Evolutionary conservation across 92 coral and sea anemone genomes (phyloP).

Genomic region (Bergia sp.): DNA sequence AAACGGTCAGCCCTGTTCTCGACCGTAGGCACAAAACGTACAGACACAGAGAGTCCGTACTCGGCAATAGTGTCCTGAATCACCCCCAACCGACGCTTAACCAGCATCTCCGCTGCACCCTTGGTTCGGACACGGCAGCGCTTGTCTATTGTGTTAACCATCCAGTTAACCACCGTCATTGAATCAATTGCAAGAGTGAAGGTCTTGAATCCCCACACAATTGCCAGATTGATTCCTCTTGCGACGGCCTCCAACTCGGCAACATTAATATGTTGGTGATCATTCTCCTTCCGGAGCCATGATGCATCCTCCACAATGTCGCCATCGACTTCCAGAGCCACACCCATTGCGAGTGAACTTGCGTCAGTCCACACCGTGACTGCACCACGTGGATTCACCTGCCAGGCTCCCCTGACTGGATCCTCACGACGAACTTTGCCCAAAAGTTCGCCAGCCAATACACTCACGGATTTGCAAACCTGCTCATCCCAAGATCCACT

Average conservation of each 20-base stretch:
- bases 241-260: conserved; percentile 40
- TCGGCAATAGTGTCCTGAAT: not conserved
- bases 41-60: conserved; percentile 9
- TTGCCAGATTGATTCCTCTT: conserved; percentile 22
- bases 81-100: conserved; percentile 17
- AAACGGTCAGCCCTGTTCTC: conserved; percentile 32
- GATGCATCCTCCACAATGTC: conserved; percentile 37
- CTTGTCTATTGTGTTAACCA: conserved; percentile 1
- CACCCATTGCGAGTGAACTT: conserved; percentile 35
- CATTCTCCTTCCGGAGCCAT: conserved; percentile 39
- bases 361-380: conserved; percentile 38
- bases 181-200: conserved; percentile 25
- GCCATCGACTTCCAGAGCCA: conserved; percentile 34
- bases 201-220: conserved; percentile 22
- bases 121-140: conserved; percentile 17
- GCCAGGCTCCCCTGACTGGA: conserved; percentile 31
- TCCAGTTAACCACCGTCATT: conserved; percentile 18
- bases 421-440: conserved; percentile 8
- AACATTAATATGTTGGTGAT: conserved; percentile 28
- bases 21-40: conserved; percentile 18
- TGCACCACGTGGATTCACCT: conserved; percentile 14
- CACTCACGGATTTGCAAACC: conserved; percentile 13
- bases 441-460: not conserved
- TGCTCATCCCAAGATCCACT: conserved; percentile 17
- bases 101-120: conserved; percentile 28